Evolutionary conservation across 2,797 vertebrate species (phyloP), one percentile per base, ranked within the genome.

Genomic region (Tolypeutes matacus): DNA sequence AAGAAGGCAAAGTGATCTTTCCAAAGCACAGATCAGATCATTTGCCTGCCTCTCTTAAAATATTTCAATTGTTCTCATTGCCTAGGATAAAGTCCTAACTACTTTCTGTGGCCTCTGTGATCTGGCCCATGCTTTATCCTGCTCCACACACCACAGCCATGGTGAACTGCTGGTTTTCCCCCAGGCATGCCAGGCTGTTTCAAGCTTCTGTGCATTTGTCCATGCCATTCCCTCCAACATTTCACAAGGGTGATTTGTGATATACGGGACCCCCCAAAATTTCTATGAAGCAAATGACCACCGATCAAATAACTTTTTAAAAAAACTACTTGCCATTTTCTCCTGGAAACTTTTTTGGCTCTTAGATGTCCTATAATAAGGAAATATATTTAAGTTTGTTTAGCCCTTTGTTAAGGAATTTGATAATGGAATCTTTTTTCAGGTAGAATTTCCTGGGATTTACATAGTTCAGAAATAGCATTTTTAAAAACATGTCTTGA

Each of bases 11-110:
- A 81, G 21, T 65, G 56, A 75, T 53, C 10, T 56, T 17, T 69
- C 76, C 67, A 95, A 81, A 70, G 76, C 70, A 78, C 64, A 87
- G 87, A 72, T 46, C 39, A 75, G 49, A 80, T 67, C 67, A 75
- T 25, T 78, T 77, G 3, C 31, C 36, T 0, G 2, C 12, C 12
- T 20, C 90, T 76, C 62, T 58, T 62, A 72, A 93, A 75, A 65
- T 62, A 81, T 36, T 49, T 53, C 25, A 82, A 4, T 36, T 58
- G 20, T 1, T 67, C 46, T 67, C 84, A 67, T 67, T 77, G 8
- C 70, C 31, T 58, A 80, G 5, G 70, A 42, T 60, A 73, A 88
- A 84, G 23, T 39, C 29, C 21, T 67, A 46, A 72, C 42, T 39
- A 25, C 51, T 91, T 72, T 58, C 29, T 72, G 8, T 46, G 20